Base-by-base conservation (phyloP, 2,113 vertebrate genomes). In the Hydrochoerus hydrochaeris region DNA sequence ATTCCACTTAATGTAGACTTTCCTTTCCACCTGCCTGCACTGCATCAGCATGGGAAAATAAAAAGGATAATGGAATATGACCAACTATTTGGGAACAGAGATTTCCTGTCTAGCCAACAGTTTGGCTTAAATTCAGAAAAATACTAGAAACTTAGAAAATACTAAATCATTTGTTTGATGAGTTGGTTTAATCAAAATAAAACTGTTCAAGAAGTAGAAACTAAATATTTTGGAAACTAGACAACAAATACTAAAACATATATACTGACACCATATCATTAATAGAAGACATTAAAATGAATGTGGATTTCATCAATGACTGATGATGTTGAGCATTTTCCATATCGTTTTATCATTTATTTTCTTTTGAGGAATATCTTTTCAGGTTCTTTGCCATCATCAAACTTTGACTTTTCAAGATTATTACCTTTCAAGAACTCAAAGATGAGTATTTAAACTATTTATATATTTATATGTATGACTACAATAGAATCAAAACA, bases 1-100 rank as follows among this genome's bases (percentile, higher is more conserved):
- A 77, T 83, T 91, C 93, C n/a, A 87, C 22, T 88, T 71, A 73
- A 49, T 78, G 44, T 14, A 73, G 44, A 87, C 49, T 89, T 97
- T 14, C 26, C 69, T 67, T 8, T 93, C n/a, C 41, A 81, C 81
- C 20, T 11, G 20, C 19, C 7, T 46, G 26, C 26, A 49, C 26
- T 77, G 44, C 26, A 24, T 71, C 5, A 32, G 41, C 5, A 65
- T 71, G 28, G 3, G 12, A 7, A 82, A 60, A 89, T 71, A 49
- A 85, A 38, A 22, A 52, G 6, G 38, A 58, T 57, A 75, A 89
- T 20, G 14, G 2, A 58, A 62, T 24, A 62, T 28, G 41, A 12
- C 24, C 26, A 80, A 49, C n/a, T 7, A 16, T 32, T 19, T 41
- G 38, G 86, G 28, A 80, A 86, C 0, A 94, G 16, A 32, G 3